phyloP scores from a whole-genome alignment of 2,797 vertebrate genomes.

The Setipinna tenuifilis region DNA sequence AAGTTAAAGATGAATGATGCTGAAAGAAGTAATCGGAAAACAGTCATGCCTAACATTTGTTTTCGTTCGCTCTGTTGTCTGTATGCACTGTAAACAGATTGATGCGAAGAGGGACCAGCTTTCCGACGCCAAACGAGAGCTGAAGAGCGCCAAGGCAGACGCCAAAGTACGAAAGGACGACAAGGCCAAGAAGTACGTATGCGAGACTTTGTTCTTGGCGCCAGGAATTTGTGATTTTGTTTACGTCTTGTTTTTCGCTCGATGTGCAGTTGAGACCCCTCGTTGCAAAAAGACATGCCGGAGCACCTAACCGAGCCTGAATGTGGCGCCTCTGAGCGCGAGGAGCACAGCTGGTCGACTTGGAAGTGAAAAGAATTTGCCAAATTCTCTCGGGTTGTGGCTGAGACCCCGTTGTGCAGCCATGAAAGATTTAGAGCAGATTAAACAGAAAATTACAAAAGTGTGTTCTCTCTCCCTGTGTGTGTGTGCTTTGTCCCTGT shows the following conservation, averaged over 20 bases:
- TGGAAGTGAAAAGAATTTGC: conserved; percentile 5
- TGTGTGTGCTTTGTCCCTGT: not conserved
- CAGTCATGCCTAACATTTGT: not conserved
- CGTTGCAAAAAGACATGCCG: not conserved
- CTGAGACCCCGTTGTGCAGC: conserved; percentile 6
- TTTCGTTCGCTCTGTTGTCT: not conserved
- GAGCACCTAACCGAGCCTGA: not conserved
- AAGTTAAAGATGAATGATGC: too few species aligned
- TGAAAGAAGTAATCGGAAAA: too few species aligned
- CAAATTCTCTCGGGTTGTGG: conserved; percentile 13
- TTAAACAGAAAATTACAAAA: conserved; percentile 19
- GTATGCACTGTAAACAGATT: conserved; percentile 75
- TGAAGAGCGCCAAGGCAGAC: conserved; percentile 96
- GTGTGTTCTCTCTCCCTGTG: not conserved
- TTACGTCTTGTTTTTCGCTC: not conserved
- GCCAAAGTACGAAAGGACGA: conserved; percentile 95
- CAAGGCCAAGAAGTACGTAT: conserved; percentile 93
- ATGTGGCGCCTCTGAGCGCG: not conserved
- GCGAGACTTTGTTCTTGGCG: conserved; percentile 18
- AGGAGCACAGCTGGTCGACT: not conserved
- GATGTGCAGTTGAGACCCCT: not conserved
- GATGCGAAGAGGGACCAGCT: conserved; percentile 97
- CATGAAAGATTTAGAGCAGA: conserved; percentile 18
- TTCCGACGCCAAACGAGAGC: conserved; percentile 88
- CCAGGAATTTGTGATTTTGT: not conserved